Evolutionary conservation across 2,113 vertebrate genomes (phyloP), one percentile per base, ranked within the genome.

Genomic region (Oostethus manadensis): DNA sequence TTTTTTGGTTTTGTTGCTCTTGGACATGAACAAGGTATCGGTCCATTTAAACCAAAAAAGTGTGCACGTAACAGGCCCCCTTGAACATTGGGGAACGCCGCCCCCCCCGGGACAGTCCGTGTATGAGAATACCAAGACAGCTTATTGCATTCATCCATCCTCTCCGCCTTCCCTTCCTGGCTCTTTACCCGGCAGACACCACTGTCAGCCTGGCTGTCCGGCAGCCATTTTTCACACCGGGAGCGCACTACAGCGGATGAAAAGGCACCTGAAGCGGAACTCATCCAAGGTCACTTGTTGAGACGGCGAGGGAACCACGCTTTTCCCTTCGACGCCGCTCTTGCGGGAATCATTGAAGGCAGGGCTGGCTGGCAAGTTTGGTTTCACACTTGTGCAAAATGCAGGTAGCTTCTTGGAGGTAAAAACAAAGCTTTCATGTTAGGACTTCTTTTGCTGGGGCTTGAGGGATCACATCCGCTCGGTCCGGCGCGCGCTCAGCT

Each of bases 311-410:
- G 22, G 6, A 18, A n/a, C 15, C 6, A 46, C 18, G 60, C 20
- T 56, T 68, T 60, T 56, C n/a, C 64, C 51, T 49, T 51, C 8
- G 20, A 23, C 68, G 71, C 26, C 15, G 6, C 46, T 51, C 66
- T 42, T 61, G 51, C 51, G 45, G 21, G 49, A 42, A 23, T 59
- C 51, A 26, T 42, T 29, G 57, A 48, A 14, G 22, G 51, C 56
- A 45, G 58, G 62, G 33, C 38, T 51, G 22, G 48, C 20, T 50
- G 48, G 22, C n/a, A 47, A 71, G 61, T 74, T 69, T 77, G 77
- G 71, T 76, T 71, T 77, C 62, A 73, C 62, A 73, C 60, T 58
- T 63, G 64, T 69, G 86, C 87, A 88, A 90, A 86, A 82, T 67
- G 47, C 72, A 75, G 81, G 68, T 58, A 66, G 64, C 74, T 71